Conservation (phyloP, 2,797 vertebrate species). For the Champsocephalus gunnari region DNA sequence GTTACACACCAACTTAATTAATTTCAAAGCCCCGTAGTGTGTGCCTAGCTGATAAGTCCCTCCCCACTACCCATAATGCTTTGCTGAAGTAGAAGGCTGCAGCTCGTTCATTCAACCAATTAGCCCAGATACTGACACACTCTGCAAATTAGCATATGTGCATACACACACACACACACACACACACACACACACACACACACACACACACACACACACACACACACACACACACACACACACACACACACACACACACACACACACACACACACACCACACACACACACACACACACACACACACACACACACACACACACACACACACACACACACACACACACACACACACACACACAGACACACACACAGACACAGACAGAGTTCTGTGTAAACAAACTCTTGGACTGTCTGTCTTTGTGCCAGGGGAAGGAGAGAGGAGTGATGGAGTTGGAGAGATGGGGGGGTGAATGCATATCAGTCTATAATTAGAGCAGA, state of each 20-base stretch:
- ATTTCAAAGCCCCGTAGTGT: constrained; percentile 85
- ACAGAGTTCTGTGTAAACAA: constrained; percentile 83
- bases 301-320: constrained; percentile 38
- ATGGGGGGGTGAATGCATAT: constrained; percentile 78
- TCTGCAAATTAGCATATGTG: constrained; percentile 78
- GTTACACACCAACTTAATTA: constrained; percentile 83
- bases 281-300: constrained; percentile 25
- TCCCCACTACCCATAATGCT: constrained; percentile 86
- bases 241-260: constrained; percentile 42
- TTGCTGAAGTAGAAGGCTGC: constrained; percentile 79
- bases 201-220: constrained; percentile 22
- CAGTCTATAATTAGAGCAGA: constrained; percentile 87
- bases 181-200: constrained; percentile 15
- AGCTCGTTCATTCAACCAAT: constrained; percentile 83
- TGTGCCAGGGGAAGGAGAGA: constrained; percentile 80
- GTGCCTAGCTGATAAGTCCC: constrained; percentile 84
- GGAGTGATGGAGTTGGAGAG: background rate
- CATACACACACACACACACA: constrained; percentile 21
- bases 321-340: constrained; percentile 22
- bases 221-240: constrained; percentile 18
- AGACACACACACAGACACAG: constrained; percentile 50
- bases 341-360: constrained; percentile 43
- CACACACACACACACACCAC: constrained; percentile 17
- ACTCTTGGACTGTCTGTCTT: constrained; percentile 81
- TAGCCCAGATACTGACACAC: constrained; percentile 85